Evolutionary conservation across 2,888 invertebrate genomes (phyloP).

Genomic region (Lottia gigantea): DNA sequence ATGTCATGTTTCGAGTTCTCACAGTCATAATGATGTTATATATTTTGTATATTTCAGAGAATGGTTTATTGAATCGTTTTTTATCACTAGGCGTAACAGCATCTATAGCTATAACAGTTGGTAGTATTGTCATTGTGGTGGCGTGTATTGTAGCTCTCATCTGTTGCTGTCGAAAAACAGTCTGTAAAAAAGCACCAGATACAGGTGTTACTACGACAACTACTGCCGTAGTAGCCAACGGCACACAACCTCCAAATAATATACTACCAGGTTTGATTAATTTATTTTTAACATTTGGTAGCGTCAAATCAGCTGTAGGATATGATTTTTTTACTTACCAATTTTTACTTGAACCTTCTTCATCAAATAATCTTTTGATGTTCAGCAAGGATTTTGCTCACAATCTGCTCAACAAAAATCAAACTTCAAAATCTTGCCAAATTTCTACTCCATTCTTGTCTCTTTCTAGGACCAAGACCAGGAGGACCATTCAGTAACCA

Average conservation of each 20-base stretch:
- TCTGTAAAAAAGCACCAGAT: conserved; percentile 53
- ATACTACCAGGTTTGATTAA: neutral
- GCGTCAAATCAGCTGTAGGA: too few species aligned
- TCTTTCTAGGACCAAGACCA: conserved; percentile 26
- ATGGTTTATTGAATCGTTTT: conserved; percentile 33
- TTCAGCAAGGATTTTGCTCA: neutral
- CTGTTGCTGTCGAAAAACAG: conserved; percentile 58
- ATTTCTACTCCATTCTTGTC: neutral
- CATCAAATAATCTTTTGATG: too few species aligned
- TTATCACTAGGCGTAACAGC: conserved; percentile 65
- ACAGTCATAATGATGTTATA: too few species aligned
- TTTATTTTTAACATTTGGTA: too few species aligned
- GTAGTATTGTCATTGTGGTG: conserved; percentile 60
- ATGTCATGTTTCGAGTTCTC: too few species aligned
- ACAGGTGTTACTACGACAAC: conserved; percentile 35
- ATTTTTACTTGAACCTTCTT: too few species aligned
- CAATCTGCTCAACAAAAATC: conserved; percentile 5
- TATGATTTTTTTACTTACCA: too few species aligned
- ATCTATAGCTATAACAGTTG: conserved; percentile 63
- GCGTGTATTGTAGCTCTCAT: conserved; percentile 60
- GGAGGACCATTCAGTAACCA: conserved; percentile 50
- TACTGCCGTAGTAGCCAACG: conserved; percentile 45
- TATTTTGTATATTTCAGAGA: conserved; percentile 14
- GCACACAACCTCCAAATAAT: conserved; percentile 26
- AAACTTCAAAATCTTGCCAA: neutral